Base-by-base conservation (phyloP, 2,888 invertebrate species). In the Nemurella pictetii region DNA sequence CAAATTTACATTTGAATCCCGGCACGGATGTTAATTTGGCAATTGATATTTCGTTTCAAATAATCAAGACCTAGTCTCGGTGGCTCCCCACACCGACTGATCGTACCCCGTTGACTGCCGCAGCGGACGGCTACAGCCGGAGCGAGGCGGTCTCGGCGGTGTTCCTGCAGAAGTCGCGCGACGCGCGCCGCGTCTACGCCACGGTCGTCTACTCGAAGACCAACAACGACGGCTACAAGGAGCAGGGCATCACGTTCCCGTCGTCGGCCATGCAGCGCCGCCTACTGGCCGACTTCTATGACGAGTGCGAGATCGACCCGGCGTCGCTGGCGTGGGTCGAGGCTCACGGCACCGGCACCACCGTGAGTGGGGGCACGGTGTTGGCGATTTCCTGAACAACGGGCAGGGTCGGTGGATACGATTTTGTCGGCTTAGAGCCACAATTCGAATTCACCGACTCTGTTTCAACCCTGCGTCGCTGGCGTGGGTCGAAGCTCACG, bases 311-410 rank as follows among this genome's bases (percentile, higher is more conserved):
- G 0, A 90, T 99, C 83, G 94, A 95, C 88, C 99, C 99, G 3
- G 90, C 91, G 83, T 95, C 96, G 84, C 96, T 99, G 0, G 92
- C 91, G 2, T 99, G 99, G 90, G 95, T 99, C 0, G 99, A 99
- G 91, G 98, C 99, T 83, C 99, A 99, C 91, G 99, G 99, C 84
- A 99, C 99, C 27, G 99, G 99, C 86, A 99, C 99, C 9, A 98
- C 98, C 92, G 95, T 94, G 9, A n/a, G 80, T 30, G 0, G 80
- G 12, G 2, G 20, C 20, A 12, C 5, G 55, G 3, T 2, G 15
- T 7, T 20, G 55, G 9, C 3, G 32, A 32, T 32, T 9, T n/a
- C n/a, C n/a, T n/a, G n/a, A n/a, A n/a, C n/a, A n/a, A n/a, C n/a
- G n/a, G n/a, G n/a, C n/a, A n/a, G n/a, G n/a, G n/a, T n/a, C n/a